These are phyloP conservation scores for Chionomys nivalis DNA, from an alignment of 2,113 vertebrate species.

Conservation along the genomic window DNA sequence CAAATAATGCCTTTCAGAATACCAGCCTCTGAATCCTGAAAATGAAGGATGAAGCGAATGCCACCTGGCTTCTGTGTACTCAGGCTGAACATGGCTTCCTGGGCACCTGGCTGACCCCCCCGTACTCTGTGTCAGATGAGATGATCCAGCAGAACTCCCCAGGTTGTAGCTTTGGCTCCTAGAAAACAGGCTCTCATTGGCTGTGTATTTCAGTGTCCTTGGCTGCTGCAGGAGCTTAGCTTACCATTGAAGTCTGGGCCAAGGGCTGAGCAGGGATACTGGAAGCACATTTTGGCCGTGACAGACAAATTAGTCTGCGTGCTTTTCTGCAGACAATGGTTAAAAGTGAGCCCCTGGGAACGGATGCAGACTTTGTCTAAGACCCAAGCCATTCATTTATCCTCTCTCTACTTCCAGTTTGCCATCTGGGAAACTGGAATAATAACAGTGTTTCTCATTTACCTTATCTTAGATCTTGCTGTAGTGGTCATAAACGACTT, in stretches of 20 bases:
- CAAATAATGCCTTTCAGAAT: background rate
- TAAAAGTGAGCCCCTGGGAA: background rate
- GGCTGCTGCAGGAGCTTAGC: slow-evolving; percentile 62
- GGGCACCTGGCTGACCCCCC: slow-evolving; percentile 31
- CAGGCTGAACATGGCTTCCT: background rate
- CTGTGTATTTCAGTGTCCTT: slow-evolving; percentile 58
- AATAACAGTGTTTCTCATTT: background rate
- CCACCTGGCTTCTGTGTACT: background rate
- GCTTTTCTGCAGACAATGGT: slow-evolving; percentile 36
- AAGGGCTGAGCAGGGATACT: slow-evolving; percentile 61
- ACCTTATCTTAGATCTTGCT: background rate
- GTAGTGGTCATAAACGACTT: background rate
- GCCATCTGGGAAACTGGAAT: background rate
- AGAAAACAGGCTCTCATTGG: slow-evolving; percentile 64
- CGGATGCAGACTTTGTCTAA: background rate
- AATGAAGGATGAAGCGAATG: background rate
- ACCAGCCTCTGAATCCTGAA: background rate
- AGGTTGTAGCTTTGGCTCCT: slow-evolving; percentile 69
- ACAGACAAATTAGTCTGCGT: slow-evolving; percentile 57
- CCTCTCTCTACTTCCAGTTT: background rate
- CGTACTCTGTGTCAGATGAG: slow-evolving; percentile 30
- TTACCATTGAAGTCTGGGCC: slow-evolving; percentile 68
- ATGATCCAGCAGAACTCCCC: slow-evolving; percentile 43
- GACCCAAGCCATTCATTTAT: background rate
- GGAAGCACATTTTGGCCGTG: background rate